These are phyloP conservation scores for Mormyrops boulengeri DNA, from an alignment of 2,797 vertebrate species.

Conservation along the genomic window DNA sequence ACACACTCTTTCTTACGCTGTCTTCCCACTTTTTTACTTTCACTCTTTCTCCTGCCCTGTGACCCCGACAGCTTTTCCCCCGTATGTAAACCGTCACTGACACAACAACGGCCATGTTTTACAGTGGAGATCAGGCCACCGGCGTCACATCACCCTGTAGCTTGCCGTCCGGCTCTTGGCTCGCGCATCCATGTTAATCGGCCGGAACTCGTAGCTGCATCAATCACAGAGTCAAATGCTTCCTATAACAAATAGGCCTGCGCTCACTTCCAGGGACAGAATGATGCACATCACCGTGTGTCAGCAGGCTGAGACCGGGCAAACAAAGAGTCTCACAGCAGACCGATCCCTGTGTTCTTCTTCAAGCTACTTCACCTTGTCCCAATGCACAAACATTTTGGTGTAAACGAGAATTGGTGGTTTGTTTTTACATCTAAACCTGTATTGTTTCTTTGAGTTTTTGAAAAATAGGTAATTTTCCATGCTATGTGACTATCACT, in stretches of 20 bases:
- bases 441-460: background rate
- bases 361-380: constrained; percentile 29
- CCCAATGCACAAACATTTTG: constrained; percentile 27
- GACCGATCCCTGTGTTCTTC: constrained; percentile 39
- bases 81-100: constrained; percentile 57
- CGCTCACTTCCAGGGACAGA: constrained; percentile 44
- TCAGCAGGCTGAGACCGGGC: constrained; percentile 23
- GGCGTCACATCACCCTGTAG: constrained; percentile 44
- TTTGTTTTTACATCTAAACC: constrained; percentile 31
- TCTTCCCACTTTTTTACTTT: constrained; percentile 36
- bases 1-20: background rate
- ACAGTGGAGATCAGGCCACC: constrained; percentile 60
- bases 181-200: constrained; percentile 52
- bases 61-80: constrained; percentile 42
- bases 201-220: constrained; percentile 50
- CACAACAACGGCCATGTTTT: constrained; percentile 55
- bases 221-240: constrained; percentile 56
- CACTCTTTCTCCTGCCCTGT: constrained; percentile 58
- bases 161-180: constrained; percentile 47
- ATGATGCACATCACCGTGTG: constrained; percentile 35
- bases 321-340: constrained; percentile 24
- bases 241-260: constrained; percentile 52
- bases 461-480: background rate
- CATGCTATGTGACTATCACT: background rate
- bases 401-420: background rate